These are phyloP conservation scores for Diploscapter pachys DNA, from an alignment of 1,140 invertebrate species.

Conservation along the genomic window DNA sequence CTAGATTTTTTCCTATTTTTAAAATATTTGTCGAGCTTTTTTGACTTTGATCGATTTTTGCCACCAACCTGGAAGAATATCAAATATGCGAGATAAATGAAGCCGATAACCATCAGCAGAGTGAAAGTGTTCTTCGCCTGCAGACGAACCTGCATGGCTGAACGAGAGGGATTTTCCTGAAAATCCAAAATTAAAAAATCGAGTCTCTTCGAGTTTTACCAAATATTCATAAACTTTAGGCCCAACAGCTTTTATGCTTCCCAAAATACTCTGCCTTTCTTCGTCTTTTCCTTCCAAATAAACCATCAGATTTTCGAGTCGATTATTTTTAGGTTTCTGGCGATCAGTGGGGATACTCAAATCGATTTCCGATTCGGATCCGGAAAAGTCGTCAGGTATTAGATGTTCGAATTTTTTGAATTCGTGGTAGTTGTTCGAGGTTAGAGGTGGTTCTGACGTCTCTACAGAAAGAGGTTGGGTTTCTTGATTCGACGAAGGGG, in stretches of 20 bases:
- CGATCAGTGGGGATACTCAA: no score
- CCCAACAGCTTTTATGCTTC: no score
- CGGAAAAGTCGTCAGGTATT: no score
- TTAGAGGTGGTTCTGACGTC: no score
- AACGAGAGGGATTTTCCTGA: not conserved
- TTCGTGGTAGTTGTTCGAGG: no score
- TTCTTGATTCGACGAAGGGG: no score
- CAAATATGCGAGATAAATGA: slow-evolving; percentile 50
- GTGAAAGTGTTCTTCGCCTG: slow-evolving; percentile 48
- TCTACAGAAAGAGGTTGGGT: no score
- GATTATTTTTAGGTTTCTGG: not conserved
- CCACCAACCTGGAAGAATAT: slow-evolving; percentile 35
- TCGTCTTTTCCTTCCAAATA: slow-evolving; percentile 1
- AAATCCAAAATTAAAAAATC: no score
- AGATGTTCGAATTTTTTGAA: no score
- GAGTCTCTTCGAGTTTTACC: no score
- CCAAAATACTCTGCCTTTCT: not conserved
- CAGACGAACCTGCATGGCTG: slow-evolving; percentile 41
- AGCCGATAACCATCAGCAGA: slow-evolving; percentile 37
- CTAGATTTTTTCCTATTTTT: not conserved
- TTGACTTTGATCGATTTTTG: not conserved
- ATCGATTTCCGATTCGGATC: no score
- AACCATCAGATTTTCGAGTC: not conserved
- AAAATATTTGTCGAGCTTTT: not conserved
- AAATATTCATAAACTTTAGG: no score